A percentile compares a stretch with the other conserved stretches of the same genome.
Conservation (phyloP, 1,140 invertebrate genomes). For the Brachionus paranguensis region DNA sequence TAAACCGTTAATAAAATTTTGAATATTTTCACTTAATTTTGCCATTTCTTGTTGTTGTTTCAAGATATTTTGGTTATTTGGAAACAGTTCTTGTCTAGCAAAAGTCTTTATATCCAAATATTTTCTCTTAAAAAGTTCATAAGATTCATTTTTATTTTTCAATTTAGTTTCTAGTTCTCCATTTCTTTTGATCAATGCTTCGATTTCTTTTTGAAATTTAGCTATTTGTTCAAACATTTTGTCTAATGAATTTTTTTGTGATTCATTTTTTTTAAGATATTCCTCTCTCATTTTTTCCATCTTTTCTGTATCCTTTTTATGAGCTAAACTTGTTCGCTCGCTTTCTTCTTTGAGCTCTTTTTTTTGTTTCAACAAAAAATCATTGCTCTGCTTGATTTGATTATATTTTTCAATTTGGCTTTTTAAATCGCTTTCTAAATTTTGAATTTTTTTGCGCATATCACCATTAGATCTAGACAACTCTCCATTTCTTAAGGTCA, state of each 20-base stretch:
- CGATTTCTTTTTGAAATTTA: slow-evolving; percentile 26
- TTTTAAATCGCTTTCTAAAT: slow-evolving; percentile 6
- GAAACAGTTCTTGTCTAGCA: not conserved
- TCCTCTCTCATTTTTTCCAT: slow-evolving; percentile 21
- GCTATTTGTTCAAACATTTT: slow-evolving; percentile 27
- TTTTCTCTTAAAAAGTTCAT: not conserved
- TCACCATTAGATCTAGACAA: slow-evolving; percentile 25
- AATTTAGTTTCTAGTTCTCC: not conserved
- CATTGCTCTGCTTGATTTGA: not conserved
- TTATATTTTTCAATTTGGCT: not conserved
- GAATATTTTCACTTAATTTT: slow-evolving; percentile 4
- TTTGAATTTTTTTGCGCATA: slow-evolving; percentile 27
- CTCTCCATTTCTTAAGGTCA: slow-evolving; percentile 17
- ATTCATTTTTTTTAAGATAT: slow-evolving; percentile 23
- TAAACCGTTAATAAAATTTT: slow-evolving; percentile 15
- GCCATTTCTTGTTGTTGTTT: not conserved
- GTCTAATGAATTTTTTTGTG: slow-evolving; percentile 11
- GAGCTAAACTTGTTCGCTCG: not conserved
- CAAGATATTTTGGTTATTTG: not conserved
- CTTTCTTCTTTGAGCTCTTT: slow-evolving; percentile 36
- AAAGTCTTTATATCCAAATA: slow-evolving; percentile 4
- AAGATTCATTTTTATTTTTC: not conserved
- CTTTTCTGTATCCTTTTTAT: not conserved
- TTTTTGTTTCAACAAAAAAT: slow-evolving; percentile 5
- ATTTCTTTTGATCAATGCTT: slow-evolving; percentile 18